Evolutionary conservation across 2,113 vertebrate genomes (phyloP).

Genomic region (Sinosuthora webbiana): DNA sequence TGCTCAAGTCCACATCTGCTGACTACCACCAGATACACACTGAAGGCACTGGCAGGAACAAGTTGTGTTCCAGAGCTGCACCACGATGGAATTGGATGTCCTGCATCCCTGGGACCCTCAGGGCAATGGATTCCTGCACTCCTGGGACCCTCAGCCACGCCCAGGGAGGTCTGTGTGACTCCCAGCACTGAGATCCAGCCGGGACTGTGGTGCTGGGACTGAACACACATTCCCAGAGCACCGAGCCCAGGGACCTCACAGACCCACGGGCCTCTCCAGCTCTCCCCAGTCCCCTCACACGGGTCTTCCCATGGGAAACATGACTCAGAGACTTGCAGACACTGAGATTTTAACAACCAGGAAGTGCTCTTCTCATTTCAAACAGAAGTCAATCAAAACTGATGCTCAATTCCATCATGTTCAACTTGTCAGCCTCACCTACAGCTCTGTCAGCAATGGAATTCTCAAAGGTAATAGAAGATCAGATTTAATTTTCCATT

Average conservation of each 20-base stretch:
- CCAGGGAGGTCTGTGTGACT: rapidly evolving
- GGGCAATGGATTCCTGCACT: too few species aligned
- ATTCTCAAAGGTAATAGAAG: not conserved
- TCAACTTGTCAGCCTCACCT: not conserved
- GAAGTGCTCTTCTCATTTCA: not conserved
- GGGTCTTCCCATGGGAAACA: rapidly evolving
- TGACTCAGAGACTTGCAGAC: not conserved
- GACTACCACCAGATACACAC: rapidly evolving
- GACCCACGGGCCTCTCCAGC: rapidly evolving
- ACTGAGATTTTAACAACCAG: not conserved
- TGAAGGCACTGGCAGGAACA: rapidly evolving
- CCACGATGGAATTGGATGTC: not conserved
- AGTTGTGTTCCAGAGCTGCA: not conserved
- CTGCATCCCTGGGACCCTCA: rapidly evolving
- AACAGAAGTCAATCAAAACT: not conserved
- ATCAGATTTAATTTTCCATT: not conserved
- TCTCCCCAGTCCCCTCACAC: not conserved
- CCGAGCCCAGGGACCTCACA: rapidly evolving
- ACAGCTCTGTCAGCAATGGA: not conserved
- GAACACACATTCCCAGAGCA: not conserved
- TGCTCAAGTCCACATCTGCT: not conserved
- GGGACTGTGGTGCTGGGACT: not conserved
- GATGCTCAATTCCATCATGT: not conserved
- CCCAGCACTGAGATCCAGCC: not conserved
- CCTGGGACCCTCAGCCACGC: rapidly evolving